These are phyloP conservation scores for Camponotus pennsylvanicus DNA, from an alignment of 1,140 invertebrate species.

Conservation along the genomic window DNA sequence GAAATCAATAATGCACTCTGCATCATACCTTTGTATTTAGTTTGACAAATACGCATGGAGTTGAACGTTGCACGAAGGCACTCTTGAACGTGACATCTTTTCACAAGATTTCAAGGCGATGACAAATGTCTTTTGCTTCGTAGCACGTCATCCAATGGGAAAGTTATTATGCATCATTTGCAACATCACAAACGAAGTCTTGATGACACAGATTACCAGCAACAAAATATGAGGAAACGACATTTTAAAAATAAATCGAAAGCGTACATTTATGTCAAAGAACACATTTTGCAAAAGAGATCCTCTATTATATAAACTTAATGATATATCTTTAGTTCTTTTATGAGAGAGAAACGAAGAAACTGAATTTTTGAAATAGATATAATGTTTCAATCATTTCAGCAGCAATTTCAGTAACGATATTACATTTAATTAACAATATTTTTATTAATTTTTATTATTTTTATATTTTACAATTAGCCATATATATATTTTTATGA, in stretches of 20 bases:
- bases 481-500: background rate
- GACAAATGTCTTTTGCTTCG: constrained; percentile 46
- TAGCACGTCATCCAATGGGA: constrained; percentile 37
- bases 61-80: constrained; percentile 10
- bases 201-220: constrained; percentile 25
- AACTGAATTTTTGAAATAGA: background rate
- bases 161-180: constrained; percentile 41
- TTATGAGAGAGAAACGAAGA: background rate
- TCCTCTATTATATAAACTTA: background rate
- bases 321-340: background rate
- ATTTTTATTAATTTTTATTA: background rate
- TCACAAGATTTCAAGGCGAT: constrained; percentile 38
- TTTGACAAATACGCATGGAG: background rate
- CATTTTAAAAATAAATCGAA: constrained; percentile 49
- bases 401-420: background rate
- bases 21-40: constrained; percentile 43
- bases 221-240: constrained; percentile 33
- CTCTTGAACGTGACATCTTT: constrained; percentile 50
- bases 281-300: background rate
- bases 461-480: background rate
- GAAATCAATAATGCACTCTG: constrained; percentile 5
- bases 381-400: background rate
- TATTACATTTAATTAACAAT: too few species aligned
- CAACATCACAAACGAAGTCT: constrained; percentile 50
- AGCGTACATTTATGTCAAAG: constrained; percentile 10